phyloP scores from a whole-genome alignment of 2,797 vertebrate species.

The Orestias chungarensis region DNA sequence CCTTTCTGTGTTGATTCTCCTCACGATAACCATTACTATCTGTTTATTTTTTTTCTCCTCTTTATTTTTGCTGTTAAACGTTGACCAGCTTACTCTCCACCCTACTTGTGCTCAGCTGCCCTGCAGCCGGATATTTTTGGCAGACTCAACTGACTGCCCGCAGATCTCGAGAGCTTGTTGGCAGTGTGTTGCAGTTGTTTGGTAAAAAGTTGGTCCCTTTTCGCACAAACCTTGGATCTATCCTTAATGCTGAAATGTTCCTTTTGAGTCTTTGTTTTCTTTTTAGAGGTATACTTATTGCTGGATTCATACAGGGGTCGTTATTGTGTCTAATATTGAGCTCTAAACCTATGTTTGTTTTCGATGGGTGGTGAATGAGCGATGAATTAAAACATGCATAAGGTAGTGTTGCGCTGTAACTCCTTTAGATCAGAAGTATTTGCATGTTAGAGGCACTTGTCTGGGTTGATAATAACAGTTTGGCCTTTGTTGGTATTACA shows the following conservation, averaged over 20 bases:
- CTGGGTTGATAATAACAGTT: conserved; percentile 61
- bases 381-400: conserved; percentile 35
- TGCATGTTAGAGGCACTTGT: conserved; percentile 77
- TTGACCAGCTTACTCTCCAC: conserved; percentile 35
- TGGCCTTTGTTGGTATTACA: conserved; percentile 45
- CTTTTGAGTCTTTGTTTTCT: background rate
- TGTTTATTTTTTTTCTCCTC: conserved; percentile 3
- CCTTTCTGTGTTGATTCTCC: conserved; percentile 41
- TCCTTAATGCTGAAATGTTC: conserved; percentile 12
- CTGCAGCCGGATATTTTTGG: conserved; percentile 35
- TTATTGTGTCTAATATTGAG: conserved; percentile 25
- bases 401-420: conserved; percentile 23
- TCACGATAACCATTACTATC: conserved; percentile 31
- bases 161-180: conserved; percentile 58
- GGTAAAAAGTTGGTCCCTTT: conserved; percentile 75
- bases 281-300: conserved; percentile 25
- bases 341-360: conserved; percentile 34
- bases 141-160: conserved; percentile 44
- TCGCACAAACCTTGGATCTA: conserved; percentile 48
- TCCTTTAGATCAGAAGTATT: conserved; percentile 52
- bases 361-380: conserved; percentile 46
- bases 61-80: conserved; percentile 23
- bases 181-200: conserved; percentile 77
- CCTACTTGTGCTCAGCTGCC: conserved; percentile 29
- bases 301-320: conserved; percentile 25